A percentile compares a stretch with the other conserved stretches of the same genome.
These are phyloP conservation scores for Vimba vimba DNA, from an alignment of 2,113 vertebrate species.

Conservation along the genomic window DNA sequence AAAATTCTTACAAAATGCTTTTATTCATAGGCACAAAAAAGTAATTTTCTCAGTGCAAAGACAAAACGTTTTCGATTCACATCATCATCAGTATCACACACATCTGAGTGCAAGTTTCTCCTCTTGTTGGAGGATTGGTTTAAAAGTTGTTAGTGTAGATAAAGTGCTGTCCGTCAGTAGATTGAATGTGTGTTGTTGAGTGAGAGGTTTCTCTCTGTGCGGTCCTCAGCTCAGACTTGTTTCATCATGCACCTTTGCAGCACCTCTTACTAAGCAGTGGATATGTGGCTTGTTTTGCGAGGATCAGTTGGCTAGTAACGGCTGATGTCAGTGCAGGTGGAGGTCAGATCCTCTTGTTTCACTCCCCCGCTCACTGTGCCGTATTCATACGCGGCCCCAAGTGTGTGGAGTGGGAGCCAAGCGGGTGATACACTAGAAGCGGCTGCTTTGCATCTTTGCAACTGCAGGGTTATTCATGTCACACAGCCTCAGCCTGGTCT, in stretches of 20 bases:
- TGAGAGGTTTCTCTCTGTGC: conserved; percentile 55
- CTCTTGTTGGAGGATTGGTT: background rate
- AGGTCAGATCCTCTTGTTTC: conserved; percentile 77
- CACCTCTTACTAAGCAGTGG: conserved; percentile 46
- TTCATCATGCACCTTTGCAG: conserved; percentile 41
- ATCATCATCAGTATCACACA: too few relatives aligned
- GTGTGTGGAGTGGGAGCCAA: conserved; percentile 51
- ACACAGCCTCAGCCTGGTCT: conserved; percentile 62
- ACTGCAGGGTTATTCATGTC: conserved; percentile 71
- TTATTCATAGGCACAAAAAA: too few relatives aligned
- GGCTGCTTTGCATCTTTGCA: conserved; percentile 70
- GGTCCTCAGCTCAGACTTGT: conserved; percentile 57
- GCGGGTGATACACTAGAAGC: conserved; percentile 73
- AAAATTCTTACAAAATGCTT: too few relatives aligned
- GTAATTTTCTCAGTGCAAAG: too few relatives aligned
- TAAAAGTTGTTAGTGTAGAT: background rate
- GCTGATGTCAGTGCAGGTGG: conserved; percentile 72
- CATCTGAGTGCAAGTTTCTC: too few relatives aligned
- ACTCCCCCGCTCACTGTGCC: conserved; percentile 65
- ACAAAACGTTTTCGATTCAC: too few relatives aligned
- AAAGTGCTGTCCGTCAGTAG: conserved; percentile 16
- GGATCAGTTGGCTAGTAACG: conserved; percentile 63
- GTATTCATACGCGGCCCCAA: conserved; percentile 56
- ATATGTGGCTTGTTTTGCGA: conserved; percentile 46
- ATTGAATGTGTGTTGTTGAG: conserved; percentile 45